Evolutionary conservation across 2,888 invertebrate genomes (phyloP).

Genomic region (Spodoptera littoralis): DNA sequence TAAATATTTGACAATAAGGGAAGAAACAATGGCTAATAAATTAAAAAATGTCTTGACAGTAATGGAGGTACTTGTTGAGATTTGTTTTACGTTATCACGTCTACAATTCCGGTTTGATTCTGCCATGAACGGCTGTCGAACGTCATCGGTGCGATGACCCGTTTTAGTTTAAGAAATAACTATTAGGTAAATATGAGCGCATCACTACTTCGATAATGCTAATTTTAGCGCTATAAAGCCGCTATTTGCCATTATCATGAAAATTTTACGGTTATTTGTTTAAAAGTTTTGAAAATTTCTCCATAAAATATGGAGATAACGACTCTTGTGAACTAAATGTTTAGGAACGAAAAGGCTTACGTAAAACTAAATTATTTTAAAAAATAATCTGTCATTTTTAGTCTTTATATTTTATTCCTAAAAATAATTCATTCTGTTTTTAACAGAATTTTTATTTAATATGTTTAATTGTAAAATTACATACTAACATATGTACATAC

Average conservation of each 20-base stretch:
- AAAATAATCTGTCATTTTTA: too few relatives aligned
- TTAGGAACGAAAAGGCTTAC: not conserved
- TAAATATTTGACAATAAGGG: slow-evolving; percentile 5
- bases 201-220: slow-evolving; percentile 22
- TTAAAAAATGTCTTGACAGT: too few relatives aligned
- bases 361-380: too few relatives aligned
- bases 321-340: slow-evolving; percentile 8
- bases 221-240: slow-evolving; percentile 27
- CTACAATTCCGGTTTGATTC: slow-evolving; percentile 38
- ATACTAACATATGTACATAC: too few relatives aligned
- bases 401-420: too few relatives aligned
- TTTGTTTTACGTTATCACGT: slow-evolving; percentile 16
- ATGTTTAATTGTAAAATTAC: too few relatives aligned
- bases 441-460: too few relatives aligned
- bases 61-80: too few relatives aligned
- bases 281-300: slow-evolving; percentile 10
- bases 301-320: slow-evolving; percentile 6
- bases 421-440: too few relatives aligned
- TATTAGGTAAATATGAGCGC: slow-evolving; percentile 31
- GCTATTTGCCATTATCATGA: slow-evolving; percentile 24
- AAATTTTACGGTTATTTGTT: slow-evolving; percentile 9
- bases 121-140: slow-evolving; percentile 26
- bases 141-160: slow-evolving; percentile 49
- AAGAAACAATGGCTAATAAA: too few relatives aligned
- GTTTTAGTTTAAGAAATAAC: slow-evolving; percentile 32